A percentile compares a stretch with the other conserved stretches of the same genome.
These are phyloP conservation scores for Aspidiotus rigidus DNA, from an alignment of 2,888 invertebrate genomes.

Conservation along the genomic window DNA sequence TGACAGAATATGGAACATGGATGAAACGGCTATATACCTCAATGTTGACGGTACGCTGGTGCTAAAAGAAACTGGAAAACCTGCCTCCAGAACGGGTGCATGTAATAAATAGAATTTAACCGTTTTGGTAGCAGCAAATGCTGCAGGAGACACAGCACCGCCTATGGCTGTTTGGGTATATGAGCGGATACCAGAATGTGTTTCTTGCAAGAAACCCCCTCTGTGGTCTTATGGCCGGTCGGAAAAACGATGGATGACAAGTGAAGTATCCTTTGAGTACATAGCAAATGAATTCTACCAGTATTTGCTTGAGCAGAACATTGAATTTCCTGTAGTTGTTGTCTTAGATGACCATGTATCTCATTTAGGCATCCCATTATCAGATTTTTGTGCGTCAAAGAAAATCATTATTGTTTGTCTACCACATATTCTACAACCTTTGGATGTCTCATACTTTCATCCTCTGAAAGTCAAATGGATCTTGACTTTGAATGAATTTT, in stretches of 20 bases:
- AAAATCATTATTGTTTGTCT: background rate
- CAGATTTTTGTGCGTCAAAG: background rate
- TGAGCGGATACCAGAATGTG: background rate
- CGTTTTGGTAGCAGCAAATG: background rate
- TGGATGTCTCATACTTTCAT: too few relatives aligned
- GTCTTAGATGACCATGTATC: background rate
- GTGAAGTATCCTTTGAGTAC: background rate
- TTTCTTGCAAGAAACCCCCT: background rate
- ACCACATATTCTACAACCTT: too few relatives aligned
- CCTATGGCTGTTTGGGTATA: background rate
- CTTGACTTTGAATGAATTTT: too few relatives aligned
- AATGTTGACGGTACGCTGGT: background rate
- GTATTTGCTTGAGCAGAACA: background rate
- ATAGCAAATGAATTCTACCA: background rate
- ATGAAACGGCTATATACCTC: background rate
- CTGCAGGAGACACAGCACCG: background rate
- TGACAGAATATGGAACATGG: background rate
- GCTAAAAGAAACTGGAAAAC: constrained; percentile 2
- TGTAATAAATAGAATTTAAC: constrained; percentile 4
- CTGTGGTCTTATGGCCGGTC: background rate
- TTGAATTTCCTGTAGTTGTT: constrained; percentile 6
- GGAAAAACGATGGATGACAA: constrained; percentile 2
- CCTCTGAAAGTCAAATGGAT: too few relatives aligned
- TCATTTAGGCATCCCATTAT: background rate
- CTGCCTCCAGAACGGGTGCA: background rate